A percentile compares a stretch with the other conserved stretches of the same genome.
phyloP scores from a whole-genome alignment of 2,888 invertebrate genomes.

The Cerceris ruficornis region DNA sequence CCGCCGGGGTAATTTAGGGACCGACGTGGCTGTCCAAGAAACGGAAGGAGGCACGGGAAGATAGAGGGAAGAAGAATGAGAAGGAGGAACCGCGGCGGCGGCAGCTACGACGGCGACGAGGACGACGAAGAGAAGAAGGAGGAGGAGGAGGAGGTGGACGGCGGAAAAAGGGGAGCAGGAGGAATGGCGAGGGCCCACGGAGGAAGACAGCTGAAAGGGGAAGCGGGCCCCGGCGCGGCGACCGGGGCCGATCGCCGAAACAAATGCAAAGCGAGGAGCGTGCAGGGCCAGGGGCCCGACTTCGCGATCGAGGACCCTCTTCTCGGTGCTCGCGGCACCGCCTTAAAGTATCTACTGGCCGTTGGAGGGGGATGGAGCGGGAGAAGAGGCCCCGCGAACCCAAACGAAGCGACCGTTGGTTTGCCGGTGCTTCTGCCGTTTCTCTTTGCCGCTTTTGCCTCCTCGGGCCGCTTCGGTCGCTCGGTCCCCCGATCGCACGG shows the following conservation, averaged over 20 bases:
- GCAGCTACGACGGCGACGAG: not conserved
- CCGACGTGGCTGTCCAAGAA: slow-evolving; percentile 72
- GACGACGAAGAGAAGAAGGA: slow-evolving; percentile 61
- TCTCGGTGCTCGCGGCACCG: slow-evolving; percentile 68
- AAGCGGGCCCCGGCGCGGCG: slow-evolving; percentile 55
- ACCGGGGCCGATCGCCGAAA: slow-evolving; percentile 70
- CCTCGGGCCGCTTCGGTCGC: not conserved
- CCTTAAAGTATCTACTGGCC: slow-evolving; percentile 75
- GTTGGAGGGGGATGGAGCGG: slow-evolving; percentile 14
- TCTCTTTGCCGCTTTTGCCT: not conserved
- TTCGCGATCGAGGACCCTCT: slow-evolving; percentile 63
- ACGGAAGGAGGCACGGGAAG: slow-evolving; percentile 47
- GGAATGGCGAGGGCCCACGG: slow-evolving; percentile 63
- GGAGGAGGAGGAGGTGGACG: slow-evolving; percentile 25
- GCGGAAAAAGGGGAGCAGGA: slow-evolving; percentile 61
- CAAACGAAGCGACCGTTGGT: slow-evolving; percentile 44
- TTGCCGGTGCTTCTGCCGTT: slow-evolving; percentile 20
- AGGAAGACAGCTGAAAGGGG: slow-evolving; percentile 76
- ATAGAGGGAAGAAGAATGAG: slow-evolving; percentile 60
- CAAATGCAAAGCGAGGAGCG: slow-evolving; percentile 78
- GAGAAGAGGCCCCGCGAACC: slow-evolving; percentile 34
- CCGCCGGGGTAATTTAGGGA: slow-evolving; percentile 76
- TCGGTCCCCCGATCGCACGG: slow-evolving; percentile 40
- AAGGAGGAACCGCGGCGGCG: slow-evolving; percentile 19
- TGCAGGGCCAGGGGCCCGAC: slow-evolving; percentile 30